Evolutionary conservation across 2,113 vertebrate species (phyloP).

Genomic region (Amia ocellicauda): DNA sequence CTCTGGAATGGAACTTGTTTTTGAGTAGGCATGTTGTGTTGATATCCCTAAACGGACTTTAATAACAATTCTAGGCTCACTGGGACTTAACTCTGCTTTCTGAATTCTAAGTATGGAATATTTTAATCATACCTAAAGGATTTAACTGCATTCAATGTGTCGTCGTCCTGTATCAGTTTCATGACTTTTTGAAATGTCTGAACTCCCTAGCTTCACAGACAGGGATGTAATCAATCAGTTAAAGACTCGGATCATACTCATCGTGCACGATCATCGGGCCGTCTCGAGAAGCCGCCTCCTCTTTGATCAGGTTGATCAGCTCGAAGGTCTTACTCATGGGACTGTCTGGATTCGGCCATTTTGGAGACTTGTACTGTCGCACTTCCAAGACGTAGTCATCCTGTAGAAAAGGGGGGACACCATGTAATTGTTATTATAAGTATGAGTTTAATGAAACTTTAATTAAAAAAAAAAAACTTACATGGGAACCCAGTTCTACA

Average conservation of each 20-base stretch:
- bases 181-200: not conserved
- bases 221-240: not conserved
- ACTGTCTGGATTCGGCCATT: constrained; percentile 93
- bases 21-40: too few relatives aligned
- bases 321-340: constrained; percentile 91
- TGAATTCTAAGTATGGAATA: too few relatives aligned
- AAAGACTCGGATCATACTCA: constrained; percentile 68
- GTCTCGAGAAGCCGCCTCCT: constrained; percentile 70
- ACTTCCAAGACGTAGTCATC: constrained; percentile 93
- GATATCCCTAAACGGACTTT: too few relatives aligned
- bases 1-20: not conserved
- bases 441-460: too few relatives aligned
- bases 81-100: too few relatives aligned
- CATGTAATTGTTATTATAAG: too few relatives aligned
- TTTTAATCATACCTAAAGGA: too few relatives aligned
- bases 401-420: constrained; percentile 47
- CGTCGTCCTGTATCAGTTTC: not conserved
- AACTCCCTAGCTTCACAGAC: not conserved
- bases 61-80: not conserved
- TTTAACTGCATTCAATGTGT: too few relatives aligned
- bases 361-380: constrained; percentile 81
- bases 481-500: too few relatives aligned
- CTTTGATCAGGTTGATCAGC: constrained; percentile 79
- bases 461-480: too few relatives aligned
- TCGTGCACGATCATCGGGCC: constrained; percentile 85